Percentiles rank a stretch among this genome's conserved stretches.
Evolutionary conservation across 35 echinoderm and acorn worm species (phyloP).

Genomic region (Amphiura filiformis): DNA sequence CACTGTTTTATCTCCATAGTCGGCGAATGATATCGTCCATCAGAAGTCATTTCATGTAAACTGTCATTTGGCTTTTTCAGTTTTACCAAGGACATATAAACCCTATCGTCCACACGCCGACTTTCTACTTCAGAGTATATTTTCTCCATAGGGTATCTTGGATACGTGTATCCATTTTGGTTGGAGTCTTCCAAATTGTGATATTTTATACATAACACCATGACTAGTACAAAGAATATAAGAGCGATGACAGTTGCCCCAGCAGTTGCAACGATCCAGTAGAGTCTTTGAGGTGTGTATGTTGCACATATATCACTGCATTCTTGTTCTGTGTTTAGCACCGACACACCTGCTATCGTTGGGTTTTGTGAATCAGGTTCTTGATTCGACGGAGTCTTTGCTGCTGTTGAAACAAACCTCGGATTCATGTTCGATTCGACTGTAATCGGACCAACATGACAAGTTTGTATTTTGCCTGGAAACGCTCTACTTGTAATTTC

Average conservation of each 20-base stretch:
- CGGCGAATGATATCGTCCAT: slow-evolving; percentile 4
- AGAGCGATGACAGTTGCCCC: neutral
- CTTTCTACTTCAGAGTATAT: neutral
- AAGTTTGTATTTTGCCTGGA: neutral
- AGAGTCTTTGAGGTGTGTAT: neutral
- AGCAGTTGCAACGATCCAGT: neutral
- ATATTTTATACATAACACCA: neutral
- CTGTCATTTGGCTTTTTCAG: neutral
- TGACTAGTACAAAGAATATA: neutral
- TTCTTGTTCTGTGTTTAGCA: neutral
- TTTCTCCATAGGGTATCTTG: neutral
- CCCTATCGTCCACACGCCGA: neutral
- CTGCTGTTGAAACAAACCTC: neutral
- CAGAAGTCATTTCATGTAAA: neutral
- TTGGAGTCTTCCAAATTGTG: neutral
- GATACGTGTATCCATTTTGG: neutral
- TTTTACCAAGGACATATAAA: neutral
- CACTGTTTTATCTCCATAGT: no score
- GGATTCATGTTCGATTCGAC: neutral
- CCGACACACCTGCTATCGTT: neutral
- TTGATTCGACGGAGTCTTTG: neutral
- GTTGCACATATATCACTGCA: neutral
- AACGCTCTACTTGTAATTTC: neutral
- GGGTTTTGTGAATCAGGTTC: neutral
- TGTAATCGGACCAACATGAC: neutral